Base-by-base conservation (phyloP, 1,140 invertebrate species). In the Epicauta chinensis region DNA sequence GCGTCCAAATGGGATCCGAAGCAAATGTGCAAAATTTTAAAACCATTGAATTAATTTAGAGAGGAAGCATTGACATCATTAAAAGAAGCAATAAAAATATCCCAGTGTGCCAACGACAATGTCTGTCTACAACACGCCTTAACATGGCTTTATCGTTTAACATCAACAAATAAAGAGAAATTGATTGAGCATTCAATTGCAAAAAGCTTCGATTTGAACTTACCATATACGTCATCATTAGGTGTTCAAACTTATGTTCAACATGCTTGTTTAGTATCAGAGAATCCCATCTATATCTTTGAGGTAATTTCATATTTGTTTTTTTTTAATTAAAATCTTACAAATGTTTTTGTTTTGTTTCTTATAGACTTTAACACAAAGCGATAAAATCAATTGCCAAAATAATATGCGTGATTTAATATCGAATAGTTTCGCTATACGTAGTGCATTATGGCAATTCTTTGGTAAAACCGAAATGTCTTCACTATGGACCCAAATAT, bases 391-490 rank as follows among this genome's bases (percentile, higher is more conserved):
- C 3, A 93, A 93, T 65, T 91, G 84, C 69, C 83, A 90, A 56
- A 83, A 92, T 67, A 88, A 86, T 0, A 81, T 91, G 74, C 77
- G 81, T 2, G 89, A 92, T 60, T 73, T 93, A 41, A 83, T 89
- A 55, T 83, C 85, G 32, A 82, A 84, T 35, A 87, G 84, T 16
- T 79, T 86, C 51, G 79, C 85, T 0, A 82, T 92, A 86, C 89
- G 59, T 83, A 89, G 32, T 2, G 85, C 87, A 0, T 72, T 95
- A 0, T 94, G 91, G 91, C 76, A 81, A 10, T 78, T 91, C 45
- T 95, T 93, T 69, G 91, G 91, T 0, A 87, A 91, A 69, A 83
- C 81, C 30, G 87, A 89, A 70, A 84, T 91, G 76, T 81, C 82
- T 0, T 84, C 83, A 0, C 71, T 93, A 30, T 86, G 80, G 63